Conservation (phyloP, 1,140 invertebrate genomes). For the Sycophaga agraensis region DNA sequence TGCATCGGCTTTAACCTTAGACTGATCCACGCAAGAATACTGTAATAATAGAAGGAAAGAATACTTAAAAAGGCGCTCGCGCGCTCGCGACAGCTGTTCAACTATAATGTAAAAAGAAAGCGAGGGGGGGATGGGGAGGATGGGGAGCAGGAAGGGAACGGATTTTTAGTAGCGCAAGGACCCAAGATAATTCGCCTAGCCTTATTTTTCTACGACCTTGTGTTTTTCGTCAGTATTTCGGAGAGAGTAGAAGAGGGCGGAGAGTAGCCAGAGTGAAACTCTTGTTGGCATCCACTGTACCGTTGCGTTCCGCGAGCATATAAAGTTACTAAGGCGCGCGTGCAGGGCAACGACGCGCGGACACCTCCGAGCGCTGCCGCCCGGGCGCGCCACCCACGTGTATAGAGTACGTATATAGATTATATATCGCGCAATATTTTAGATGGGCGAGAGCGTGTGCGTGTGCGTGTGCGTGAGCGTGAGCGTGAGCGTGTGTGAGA, state of each 20-base stretch:
- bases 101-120: not conserved
- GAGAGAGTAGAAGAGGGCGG: slow-evolving; percentile 13
- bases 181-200: slow-evolving; percentile 44
- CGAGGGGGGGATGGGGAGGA: not conserved
- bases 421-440: slow-evolving; percentile 24
- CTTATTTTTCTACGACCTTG: slow-evolving; percentile 55
- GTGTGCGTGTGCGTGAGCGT: slow-evolving; percentile 15
- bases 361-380: not conserved
- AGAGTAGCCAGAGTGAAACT: not conserved
- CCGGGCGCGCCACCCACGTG: not conserved
- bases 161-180: slow-evolving; percentile 31
- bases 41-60: not conserved
- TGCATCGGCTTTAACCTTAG: slow-evolving; percentile 21
- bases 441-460: not conserved
- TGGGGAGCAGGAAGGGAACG: slow-evolving; percentile 11
- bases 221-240: slow-evolving; percentile 48
- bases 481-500: slow-evolving; percentile 6
- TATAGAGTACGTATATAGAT: not conserved
- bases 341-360: too few relatives aligned
- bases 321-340: slow-evolving; percentile 15
- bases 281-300: not conserved
- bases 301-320: not conserved
- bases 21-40: slow-evolving; percentile 20
- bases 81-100: not conserved
- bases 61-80: not conserved